Base-by-base conservation (phyloP, 2,888 invertebrate genomes). In the Sphaeridia pumilis region DNA sequence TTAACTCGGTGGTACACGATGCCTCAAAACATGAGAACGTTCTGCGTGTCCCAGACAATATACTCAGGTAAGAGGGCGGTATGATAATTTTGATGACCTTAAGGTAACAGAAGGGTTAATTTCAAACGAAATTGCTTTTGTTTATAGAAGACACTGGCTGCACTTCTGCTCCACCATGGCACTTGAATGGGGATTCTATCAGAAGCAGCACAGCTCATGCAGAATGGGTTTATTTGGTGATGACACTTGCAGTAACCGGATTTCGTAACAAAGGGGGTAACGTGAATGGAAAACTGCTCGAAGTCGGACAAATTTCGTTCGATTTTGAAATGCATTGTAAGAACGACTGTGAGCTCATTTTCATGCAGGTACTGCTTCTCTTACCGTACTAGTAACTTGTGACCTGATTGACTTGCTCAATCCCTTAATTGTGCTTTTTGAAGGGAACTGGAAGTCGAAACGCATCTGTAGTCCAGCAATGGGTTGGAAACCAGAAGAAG, bases 251-350 rank as follows among this genome's bases (percentile, higher is more conserved):
- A 20, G 69, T 76, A 2, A 69, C 69, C 28, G 76, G 76, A 14
- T 75, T 75, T 64, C 65, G 71, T 21, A 69, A 70, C 12, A 63
- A 68, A 22, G 67, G 69, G 17, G 68, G 69, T 4, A 64, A 69
- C 21, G 65, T 69, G 38, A 70, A 67, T 58, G 72, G 69, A 2
- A 69, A 68, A 52, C 66, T 68, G 4, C 66, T 69, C 22, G 69
- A 70, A 47, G 70, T 76, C 10, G 75, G 73, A 1, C 67, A 71
- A 10, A 63, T 78, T 35, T 70, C 69, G 1, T 74, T 78, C 61
- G 70, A 70, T 20, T 76, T 78, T 66, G 74, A 77, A 57, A 69
- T 74, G n/a, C 61, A 67, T 17, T 78, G 78, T 65, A 63, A 66
- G 1, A 67, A 68, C n/a, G 69, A 71, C 31, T 78, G 78, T 65